phyloP scores from a whole-genome alignment of 1,140 invertebrate genomes.

The Lethocerus indicus region DNA sequence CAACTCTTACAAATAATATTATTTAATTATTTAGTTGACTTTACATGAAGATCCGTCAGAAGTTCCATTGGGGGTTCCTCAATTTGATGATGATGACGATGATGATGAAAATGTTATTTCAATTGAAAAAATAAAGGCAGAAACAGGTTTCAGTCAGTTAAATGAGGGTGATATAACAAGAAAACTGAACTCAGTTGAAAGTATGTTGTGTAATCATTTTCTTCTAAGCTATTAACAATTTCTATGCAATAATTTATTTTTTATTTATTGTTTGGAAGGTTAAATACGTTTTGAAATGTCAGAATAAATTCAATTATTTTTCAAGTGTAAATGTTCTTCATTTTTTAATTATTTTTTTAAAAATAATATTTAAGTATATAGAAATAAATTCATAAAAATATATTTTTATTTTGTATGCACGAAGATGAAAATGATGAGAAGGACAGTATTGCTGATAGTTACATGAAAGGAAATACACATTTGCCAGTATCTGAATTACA shows the following conservation, averaged over 20 bases:
- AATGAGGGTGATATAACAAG: neutral
- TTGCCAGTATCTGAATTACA: conserved; percentile 41
- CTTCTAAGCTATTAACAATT: too few relatives aligned
- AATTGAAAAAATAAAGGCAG: conserved; percentile 57
- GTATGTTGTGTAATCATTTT: too few relatives aligned
- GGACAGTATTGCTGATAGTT: conserved; percentile 17
- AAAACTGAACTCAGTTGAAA: too few relatives aligned
- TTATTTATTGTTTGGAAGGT: too few relatives aligned
- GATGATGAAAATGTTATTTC: conserved; percentile 63
- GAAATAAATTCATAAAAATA: too few relatives aligned
- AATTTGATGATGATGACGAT: conserved; percentile 40
- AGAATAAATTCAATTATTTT: too few relatives aligned
- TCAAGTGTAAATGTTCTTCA: too few relatives aligned
- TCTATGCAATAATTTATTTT: too few relatives aligned
- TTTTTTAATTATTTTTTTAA: too few relatives aligned
- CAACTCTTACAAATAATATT: too few relatives aligned
- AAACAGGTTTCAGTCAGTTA: conserved; percentile 23
- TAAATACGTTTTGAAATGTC: too few relatives aligned
- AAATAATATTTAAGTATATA: too few relatives aligned
- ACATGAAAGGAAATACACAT: conserved; percentile 17
- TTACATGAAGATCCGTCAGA: conserved; percentile 9
- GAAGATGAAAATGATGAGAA: conserved; percentile 18
- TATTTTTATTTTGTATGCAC: conserved; percentile 2
- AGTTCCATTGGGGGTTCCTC: conserved; percentile 21
- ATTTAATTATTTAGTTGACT: conserved; percentile 10